Evolutionary conservation across 2,888 invertebrate genomes (phyloP).

Genomic region (Amphipyra berbera): DNA sequence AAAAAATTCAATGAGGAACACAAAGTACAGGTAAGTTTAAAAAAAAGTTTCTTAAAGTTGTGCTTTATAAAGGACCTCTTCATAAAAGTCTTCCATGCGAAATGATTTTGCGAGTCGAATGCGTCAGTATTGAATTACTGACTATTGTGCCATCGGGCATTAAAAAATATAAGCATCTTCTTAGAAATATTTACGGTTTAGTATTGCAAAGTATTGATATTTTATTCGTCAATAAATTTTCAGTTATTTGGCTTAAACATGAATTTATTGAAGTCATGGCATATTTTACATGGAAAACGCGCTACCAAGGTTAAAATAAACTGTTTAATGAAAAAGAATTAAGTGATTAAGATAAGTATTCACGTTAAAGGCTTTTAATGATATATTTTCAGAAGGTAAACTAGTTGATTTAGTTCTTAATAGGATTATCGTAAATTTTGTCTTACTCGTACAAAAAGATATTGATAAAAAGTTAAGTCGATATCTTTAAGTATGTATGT

Average conservation of each 20-base stretch:
- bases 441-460: neutral
- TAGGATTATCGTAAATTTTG: neutral
- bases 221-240: neutral
- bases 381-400: neutral
- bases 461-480: neutral
- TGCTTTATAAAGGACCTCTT: slow-evolving; percentile 30
- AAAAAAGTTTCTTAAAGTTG: slow-evolving; percentile 35
- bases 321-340: neutral
- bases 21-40: slow-evolving; percentile 37
- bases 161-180: slow-evolving; percentile 42
- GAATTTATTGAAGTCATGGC: neutral
- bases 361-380: neutral
- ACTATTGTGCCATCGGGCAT: slow-evolving; percentile 42
- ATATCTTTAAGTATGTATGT: too few relatives aligned
- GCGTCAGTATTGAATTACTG: slow-evolving; percentile 56
- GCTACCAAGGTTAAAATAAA: neutral
- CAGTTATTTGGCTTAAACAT: neutral
- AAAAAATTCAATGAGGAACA: slow-evolving; percentile 9
- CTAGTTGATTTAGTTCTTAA: neutral
- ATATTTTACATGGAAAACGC: neutral
- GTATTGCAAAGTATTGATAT: slow-evolving; percentile 1
- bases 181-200: slow-evolving; percentile 26
- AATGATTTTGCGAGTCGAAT: slow-evolving; percentile 50
- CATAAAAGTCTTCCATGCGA: slow-evolving; percentile 44
- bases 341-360: neutral